phyloP scores from a whole-genome alignment of 1,140 invertebrate species.

The Drusus annulatus region DNA sequence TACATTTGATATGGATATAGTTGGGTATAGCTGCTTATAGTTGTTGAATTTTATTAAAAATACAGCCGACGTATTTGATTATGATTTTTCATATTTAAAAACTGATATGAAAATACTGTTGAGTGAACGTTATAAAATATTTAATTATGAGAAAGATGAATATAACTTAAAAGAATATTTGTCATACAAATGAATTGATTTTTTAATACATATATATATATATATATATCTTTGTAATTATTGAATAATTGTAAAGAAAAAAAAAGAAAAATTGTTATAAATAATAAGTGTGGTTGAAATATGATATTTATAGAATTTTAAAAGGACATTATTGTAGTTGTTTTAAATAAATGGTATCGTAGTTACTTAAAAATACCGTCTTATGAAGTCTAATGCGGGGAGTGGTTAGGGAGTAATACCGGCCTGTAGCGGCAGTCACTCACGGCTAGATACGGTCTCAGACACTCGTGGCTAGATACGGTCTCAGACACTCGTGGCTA shows the following conservation, averaged over 20 bases:
- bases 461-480: background rate
- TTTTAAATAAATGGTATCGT: constrained; percentile 60
- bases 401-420: constrained; percentile 21
- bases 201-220: constrained; percentile 58
- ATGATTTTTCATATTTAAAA: constrained; percentile 59
- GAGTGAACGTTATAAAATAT: constrained; percentile 58
- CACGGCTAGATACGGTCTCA: background rate
- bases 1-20: constrained; percentile 31
- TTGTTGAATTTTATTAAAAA: constrained; percentile 59
- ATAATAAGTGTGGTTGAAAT: constrained; percentile 60
- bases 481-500: background rate
- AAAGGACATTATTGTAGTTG: constrained; percentile 59
- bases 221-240: constrained; percentile 59
- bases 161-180: constrained; percentile 59
- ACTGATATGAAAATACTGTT: constrained; percentile 60
- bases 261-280: constrained; percentile 58
- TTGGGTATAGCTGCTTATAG: constrained; percentile 51
- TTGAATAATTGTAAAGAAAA: constrained; percentile 60
- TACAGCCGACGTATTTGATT: constrained; percentile 60
- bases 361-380: constrained; percentile 59
- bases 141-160: constrained; percentile 57
- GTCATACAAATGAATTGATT: constrained; percentile 61
- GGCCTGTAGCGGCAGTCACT: too few species aligned
- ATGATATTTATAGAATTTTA: constrained; percentile 60
- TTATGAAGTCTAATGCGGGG: constrained; percentile 55